Percentiles rank a stretch among this genome's conserved stretches.
These are phyloP conservation scores for Sthenelais limicola DNA, from an alignment of 2,888 invertebrate genomes.

Conservation along the genomic window DNA sequence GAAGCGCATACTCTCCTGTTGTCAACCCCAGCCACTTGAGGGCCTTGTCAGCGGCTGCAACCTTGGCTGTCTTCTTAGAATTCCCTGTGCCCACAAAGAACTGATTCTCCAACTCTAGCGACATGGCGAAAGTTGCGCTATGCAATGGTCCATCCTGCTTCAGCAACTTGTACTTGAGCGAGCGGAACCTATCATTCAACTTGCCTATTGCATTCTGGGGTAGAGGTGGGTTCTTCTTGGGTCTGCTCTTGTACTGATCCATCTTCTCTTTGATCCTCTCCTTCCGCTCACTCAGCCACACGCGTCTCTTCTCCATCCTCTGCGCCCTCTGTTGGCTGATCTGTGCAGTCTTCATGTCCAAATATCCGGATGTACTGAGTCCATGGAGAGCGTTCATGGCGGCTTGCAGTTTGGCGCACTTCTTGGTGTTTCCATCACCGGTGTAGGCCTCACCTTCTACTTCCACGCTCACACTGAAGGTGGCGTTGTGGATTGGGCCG, in stretches of 20 bases:
- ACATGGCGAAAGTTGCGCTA: conserved; percentile 29
- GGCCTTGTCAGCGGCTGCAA: conserved; percentile 28
- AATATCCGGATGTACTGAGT: background rate
- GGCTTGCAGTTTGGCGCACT: conserved; percentile 31
- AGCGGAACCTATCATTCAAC: conserved; percentile 35
- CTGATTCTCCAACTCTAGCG: background rate
- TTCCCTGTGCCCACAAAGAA: conserved; percentile 31
- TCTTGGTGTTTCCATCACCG: conserved; percentile 37
- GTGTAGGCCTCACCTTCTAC: conserved; percentile 3
- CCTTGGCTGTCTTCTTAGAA: conserved; percentile 40
- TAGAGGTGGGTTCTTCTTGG: conserved; percentile 41
- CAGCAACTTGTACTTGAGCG: conserved; percentile 22
- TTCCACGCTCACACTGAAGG: conserved; percentile 21
- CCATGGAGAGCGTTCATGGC: conserved; percentile 30
- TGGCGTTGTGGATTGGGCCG: conserved; percentile 12
- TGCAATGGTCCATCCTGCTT: conserved; percentile 35
- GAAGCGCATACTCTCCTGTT: background rate
- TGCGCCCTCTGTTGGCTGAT: conserved; percentile 15
- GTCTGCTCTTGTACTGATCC: conserved; percentile 24
- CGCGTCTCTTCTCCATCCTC: conserved; percentile 25
- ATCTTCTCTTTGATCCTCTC: conserved; percentile 6
- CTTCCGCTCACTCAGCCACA: conserved; percentile 7
- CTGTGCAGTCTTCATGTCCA: conserved; percentile 14
- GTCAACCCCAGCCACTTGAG: conserved; percentile 5
- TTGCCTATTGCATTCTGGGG: conserved; percentile 43